phyloP scores from a whole-genome alignment of 2,888 invertebrate genomes.

The Geophilus truncorum region DNA sequence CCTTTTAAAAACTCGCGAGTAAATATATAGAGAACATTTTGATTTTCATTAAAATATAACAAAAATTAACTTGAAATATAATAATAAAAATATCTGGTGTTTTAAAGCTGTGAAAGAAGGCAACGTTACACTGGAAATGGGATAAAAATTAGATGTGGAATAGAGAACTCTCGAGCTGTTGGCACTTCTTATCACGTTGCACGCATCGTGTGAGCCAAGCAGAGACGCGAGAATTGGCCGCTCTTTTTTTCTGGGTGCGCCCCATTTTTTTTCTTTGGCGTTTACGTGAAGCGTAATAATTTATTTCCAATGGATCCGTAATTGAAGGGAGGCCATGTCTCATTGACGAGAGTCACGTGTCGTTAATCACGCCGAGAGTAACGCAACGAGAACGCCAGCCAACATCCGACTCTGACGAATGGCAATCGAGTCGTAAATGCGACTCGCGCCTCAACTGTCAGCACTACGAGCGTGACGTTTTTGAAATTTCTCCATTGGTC shows the following conservation, averaged over 20 bases:
- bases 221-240: not conserved
- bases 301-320: slow-evolving; percentile 25
- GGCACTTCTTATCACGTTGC: not conserved
- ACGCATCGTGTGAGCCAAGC: not conserved
- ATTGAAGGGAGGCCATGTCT: slow-evolving; percentile 29
- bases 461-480: not conserved
- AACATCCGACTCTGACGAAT: slow-evolving; percentile 18
- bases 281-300: slow-evolving; percentile 19
- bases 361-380: slow-evolving; percentile 14
- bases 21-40: no score
- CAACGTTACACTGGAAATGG: not conserved
- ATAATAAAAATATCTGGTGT: no score
- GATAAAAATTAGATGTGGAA: slow-evolving; percentile 18
- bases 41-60: no score
- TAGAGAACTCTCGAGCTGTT: not conserved
- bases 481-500: slow-evolving; percentile 12
- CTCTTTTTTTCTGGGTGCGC: not conserved
- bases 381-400: slow-evolving; percentile 13
- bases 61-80: no score
- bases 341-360: slow-evolving; percentile 27
- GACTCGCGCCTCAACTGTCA: slow-evolving; percentile 8
- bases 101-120: not conserved
- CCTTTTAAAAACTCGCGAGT: no score
- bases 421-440: slow-evolving; percentile 25
- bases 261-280: not conserved